These are phyloP conservation scores for Morpho helenor DNA, from an alignment of 2,888 invertebrate species.

Conservation along the genomic window DNA sequence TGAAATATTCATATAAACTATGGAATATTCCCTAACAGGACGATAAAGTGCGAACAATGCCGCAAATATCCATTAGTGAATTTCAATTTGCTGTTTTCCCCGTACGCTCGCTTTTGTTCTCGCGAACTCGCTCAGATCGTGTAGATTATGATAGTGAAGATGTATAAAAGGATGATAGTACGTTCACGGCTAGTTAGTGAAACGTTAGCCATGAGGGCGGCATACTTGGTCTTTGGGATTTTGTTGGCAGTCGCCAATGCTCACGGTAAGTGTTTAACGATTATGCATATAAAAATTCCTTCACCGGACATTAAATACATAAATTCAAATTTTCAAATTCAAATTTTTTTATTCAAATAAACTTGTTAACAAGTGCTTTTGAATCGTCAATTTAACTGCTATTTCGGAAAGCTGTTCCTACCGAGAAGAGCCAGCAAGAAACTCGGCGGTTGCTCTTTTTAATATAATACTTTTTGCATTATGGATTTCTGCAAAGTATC, in stretches of 20 bases:
- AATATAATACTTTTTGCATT: no score
- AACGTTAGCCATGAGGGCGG: slow-evolving; percentile 46
- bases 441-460: no score
- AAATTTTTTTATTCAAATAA: no score
- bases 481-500: no score
- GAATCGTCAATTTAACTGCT: no score
- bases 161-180: slow-evolving; percentile 62
- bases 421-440: no score
- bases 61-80: slow-evolving; percentile 15
- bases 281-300: no score
- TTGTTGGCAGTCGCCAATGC: slow-evolving; percentile 32
- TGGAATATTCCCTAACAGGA: slow-evolving; percentile 1
- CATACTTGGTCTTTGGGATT: slow-evolving; percentile 37
- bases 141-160: slow-evolving; percentile 34
- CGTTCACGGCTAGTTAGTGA: slow-evolving; percentile 30
- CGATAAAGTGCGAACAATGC: slow-evolving; percentile 13
- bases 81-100: slow-evolving; percentile 39
- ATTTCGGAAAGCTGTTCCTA: no score
- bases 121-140: slow-evolving; percentile 45
- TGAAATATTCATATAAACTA: not conserved
- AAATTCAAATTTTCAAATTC: no score
- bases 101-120: slow-evolving; percentile 39
- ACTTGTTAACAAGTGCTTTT: no score
- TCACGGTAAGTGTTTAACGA: slow-evolving; percentile 29
- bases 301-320: no score